Percentiles rank a stretch among this genome's conserved stretches.
Conservation (phyloP, 37 sponge, comb jelly and placozoan species). For the Oscarella lobularis region DNA sequence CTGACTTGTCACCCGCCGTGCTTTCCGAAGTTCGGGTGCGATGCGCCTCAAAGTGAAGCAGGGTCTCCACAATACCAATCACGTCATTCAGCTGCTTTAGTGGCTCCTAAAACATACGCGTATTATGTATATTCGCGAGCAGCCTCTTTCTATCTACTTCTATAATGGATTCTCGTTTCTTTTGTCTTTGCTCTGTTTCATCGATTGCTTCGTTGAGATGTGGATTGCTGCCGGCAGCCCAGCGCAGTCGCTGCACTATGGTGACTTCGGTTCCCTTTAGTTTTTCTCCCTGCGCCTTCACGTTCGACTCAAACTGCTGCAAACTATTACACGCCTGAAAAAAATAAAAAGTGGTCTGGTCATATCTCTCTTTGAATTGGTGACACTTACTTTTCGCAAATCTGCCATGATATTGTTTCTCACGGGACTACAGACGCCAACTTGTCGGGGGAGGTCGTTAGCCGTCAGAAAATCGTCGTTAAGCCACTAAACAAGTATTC, state of each 20-base stretch:
- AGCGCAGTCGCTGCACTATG: conserved; percentile 83
- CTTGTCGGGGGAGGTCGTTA: not conserved
- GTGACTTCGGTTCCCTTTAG: conserved; percentile 62
- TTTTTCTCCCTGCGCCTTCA: conserved; percentile 47
- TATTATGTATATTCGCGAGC: too few relatives aligned
- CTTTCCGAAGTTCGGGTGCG: not conserved
- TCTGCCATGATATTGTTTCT: not conserved
- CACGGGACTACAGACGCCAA: not conserved
- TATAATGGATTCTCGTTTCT: not conserved
- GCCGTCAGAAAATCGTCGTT: not conserved
- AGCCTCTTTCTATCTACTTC: too few relatives aligned
- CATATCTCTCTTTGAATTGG: too few relatives aligned
- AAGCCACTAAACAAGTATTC: not conserved
- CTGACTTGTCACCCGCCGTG: not conserved
- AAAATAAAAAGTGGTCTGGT: too few relatives aligned
- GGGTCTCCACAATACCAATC: conserved; percentile 46
- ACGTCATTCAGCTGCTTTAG: conserved; percentile 25
- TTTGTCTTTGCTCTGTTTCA: conserved; percentile 51
- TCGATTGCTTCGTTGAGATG: conserved; percentile 51
- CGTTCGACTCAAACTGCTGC: conserved; percentile 5
- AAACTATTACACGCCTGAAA: not conserved
- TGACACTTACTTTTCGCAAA: not conserved
- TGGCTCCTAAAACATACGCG: not conserved
- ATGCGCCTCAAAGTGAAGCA: conserved; percentile 67
- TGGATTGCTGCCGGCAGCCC: conserved; percentile 94